phyloP scores from a whole-genome alignment of 2,888 invertebrate genomes.

The Chrysodeixis includens region DNA sequence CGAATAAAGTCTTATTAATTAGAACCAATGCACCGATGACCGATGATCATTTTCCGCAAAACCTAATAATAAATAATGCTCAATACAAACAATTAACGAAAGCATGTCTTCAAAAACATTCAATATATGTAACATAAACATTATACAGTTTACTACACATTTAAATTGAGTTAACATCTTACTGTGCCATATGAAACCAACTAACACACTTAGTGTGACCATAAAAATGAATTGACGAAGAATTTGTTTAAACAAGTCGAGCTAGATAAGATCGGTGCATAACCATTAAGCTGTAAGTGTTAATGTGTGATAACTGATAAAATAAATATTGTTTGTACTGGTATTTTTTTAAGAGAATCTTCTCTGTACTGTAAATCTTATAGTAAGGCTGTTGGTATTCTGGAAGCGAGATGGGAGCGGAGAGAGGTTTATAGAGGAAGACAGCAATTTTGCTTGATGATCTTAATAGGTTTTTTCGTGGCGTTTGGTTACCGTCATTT shows the following conservation, averaged over 20 bases:
- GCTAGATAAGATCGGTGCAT: slow-evolving; percentile 43
- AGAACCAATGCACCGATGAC: too few species aligned
- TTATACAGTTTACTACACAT: slow-evolving; percentile 46
- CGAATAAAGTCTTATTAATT: not conserved
- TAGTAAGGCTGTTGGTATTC: too few species aligned
- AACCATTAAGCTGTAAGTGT: slow-evolving; percentile 32
- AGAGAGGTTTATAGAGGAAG: too few species aligned
- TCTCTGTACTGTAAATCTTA: too few species aligned
- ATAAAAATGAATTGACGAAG: slow-evolving; percentile 46
- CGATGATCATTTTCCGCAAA: slow-evolving; percentile 8
- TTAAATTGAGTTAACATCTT: slow-evolving; percentile 47
- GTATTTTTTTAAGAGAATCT: too few species aligned
- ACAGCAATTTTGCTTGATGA: too few species aligned
- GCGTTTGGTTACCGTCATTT: too few species aligned
- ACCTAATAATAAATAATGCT: not conserved
- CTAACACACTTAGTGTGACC: slow-evolving; percentile 25
- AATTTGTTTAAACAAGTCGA: slow-evolving; percentile 31
- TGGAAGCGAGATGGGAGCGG: too few species aligned
- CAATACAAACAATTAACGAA: slow-evolving; percentile 25
- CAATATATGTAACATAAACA: slow-evolving; percentile 22
- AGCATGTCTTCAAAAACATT: slow-evolving; percentile 44
- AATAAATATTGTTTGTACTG: not conserved
- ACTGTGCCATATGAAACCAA: slow-evolving; percentile 12
- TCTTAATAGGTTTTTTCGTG: too few species aligned
- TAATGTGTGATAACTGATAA: slow-evolving; percentile 11